A percentile compares a stretch with the other conserved stretches of the same genome.
phyloP scores from a whole-genome alignment of 1,140 invertebrate species.

The Euglossa dilemma region DNA sequence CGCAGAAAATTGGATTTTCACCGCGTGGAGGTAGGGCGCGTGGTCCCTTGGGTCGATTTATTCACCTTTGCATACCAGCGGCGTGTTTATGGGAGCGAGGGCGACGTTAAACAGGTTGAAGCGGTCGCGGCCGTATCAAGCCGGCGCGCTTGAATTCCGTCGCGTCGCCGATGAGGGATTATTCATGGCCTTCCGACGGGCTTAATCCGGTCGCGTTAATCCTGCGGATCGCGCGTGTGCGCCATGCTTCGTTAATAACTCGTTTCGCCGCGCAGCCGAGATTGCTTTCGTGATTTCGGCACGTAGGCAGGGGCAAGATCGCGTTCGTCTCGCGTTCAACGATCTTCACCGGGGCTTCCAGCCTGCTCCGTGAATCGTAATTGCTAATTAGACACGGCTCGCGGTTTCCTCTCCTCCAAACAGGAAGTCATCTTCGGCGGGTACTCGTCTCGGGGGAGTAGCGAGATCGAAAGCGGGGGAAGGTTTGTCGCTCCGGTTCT shows the following conservation, averaged over 20 bases:
- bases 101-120: not conserved
- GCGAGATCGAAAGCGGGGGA: not conserved
- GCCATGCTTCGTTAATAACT: conserved; percentile 31
- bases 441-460: not conserved
- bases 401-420: not conserved
- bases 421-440: not conserved
- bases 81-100: not conserved
- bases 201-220: conserved; percentile 43
- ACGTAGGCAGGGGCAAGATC: conserved; percentile 24
- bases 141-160: not conserved
- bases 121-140: not conserved
- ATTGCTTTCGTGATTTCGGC: conserved; percentile 54
- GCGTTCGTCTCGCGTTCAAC: conserved; percentile 17
- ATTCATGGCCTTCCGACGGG: conserved; percentile 19
- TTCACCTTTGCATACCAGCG: not conserved
- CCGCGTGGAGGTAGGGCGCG: not conserved
- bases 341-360: not conserved
- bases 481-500: not conserved
- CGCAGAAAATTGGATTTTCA: not conserved
- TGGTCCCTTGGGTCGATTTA: not conserved
- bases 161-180: conserved; percentile 25
- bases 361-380: conserved; percentile 55
- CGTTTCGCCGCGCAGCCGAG: conserved; percentile 11
- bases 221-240: conserved; percentile 3
- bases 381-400: conserved; percentile 59